Evolutionary conservation across 2,113 vertebrate species (phyloP).

Genomic region (Phrynosoma platyrhinos): DNA sequence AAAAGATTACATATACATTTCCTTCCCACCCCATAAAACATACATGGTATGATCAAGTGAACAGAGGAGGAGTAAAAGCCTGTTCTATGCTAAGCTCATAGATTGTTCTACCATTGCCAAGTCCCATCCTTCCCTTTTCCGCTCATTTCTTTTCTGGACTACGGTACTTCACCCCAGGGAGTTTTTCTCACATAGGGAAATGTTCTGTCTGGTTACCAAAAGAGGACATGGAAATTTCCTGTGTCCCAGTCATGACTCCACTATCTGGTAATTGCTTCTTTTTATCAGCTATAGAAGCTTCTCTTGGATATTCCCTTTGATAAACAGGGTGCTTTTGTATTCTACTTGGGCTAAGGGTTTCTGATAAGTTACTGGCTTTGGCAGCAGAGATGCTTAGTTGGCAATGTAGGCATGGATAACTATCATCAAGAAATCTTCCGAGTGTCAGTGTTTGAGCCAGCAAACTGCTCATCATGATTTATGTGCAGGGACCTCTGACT

Average conservation of each 20-base stretch:
- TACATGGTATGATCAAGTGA: background rate
- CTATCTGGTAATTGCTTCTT: background rate
- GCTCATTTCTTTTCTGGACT: background rate
- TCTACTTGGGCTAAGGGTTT: background rate
- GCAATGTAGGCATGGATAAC: background rate
- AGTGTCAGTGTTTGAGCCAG: background rate
- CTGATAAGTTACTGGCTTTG: background rate
- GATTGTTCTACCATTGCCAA: background rate
- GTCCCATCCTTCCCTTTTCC: background rate
- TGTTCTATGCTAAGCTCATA: background rate
- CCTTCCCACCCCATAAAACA: background rate
- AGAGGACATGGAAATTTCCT: constrained; percentile 16
- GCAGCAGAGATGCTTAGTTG: background rate
- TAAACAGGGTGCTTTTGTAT: background rate
- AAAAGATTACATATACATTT: no score
- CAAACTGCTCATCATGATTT: background rate
- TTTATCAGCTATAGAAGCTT: background rate
- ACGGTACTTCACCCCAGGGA: background rate
- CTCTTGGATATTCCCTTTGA: background rate
- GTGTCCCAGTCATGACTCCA: background rate
- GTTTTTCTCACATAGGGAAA: background rate
- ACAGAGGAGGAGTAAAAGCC: background rate
- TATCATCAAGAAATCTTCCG: background rate
- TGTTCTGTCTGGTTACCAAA: background rate
- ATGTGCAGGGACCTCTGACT: background rate